phyloP scores from a whole-genome alignment of 2,888 invertebrate genomes.

The Drepanosiphum platanoidis region DNA sequence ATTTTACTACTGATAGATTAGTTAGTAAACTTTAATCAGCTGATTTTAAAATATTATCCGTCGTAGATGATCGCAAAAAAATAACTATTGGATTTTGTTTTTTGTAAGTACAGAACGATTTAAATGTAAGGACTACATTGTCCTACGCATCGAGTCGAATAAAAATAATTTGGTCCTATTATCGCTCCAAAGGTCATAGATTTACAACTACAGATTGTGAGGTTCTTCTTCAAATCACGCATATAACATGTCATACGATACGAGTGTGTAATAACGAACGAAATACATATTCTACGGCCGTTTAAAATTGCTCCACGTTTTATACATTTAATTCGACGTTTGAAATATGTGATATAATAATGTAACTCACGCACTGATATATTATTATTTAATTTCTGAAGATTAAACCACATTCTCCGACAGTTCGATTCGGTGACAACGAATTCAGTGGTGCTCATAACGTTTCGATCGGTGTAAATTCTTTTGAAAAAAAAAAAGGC shows the following conservation, averaged over 20 bases:
- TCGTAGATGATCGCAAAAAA: too few species aligned
- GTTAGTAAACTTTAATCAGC: too few species aligned
- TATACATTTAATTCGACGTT: conserved; percentile 1
- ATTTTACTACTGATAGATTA: too few species aligned
- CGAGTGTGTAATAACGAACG: not conserved
- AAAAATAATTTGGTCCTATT: not conserved
- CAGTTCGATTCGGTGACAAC: not conserved
- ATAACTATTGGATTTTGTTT: too few species aligned
- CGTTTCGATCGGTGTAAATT: not conserved
- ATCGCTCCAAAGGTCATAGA: not conserved
- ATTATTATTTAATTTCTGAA: conserved; percentile 1
- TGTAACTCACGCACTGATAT: not conserved
- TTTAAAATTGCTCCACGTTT: not conserved
- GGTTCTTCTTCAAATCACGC: not conserved
- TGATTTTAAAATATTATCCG: too few species aligned
- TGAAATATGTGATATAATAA: not conserved
- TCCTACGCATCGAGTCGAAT: not conserved
- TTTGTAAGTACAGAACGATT: not conserved
- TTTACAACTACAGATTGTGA: not conserved
- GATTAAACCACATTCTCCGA: not conserved
- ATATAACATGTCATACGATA: not conserved
- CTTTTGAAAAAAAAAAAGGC: not conserved
- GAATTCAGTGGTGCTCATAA: conserved; percentile 27
- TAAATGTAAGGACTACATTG: not conserved
- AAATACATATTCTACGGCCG: not conserved